These are phyloP conservation scores for Geotrypetes seraphini DNA, from an alignment of 2,797 vertebrate genomes.

Conservation along the genomic window DNA sequence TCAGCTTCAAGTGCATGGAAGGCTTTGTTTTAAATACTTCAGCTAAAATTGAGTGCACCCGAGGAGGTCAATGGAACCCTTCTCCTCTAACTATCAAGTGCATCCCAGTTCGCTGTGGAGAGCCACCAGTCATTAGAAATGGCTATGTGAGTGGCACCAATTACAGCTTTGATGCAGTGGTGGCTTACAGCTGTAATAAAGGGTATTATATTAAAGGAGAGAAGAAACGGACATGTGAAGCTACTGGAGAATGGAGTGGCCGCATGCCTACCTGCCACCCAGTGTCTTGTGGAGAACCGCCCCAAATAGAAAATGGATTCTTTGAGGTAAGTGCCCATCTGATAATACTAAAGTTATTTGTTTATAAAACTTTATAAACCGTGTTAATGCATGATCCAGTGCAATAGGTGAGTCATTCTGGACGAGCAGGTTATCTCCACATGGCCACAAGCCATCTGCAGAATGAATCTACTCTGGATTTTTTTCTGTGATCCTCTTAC, in stretches of 20 bases:
- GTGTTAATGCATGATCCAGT: no score
- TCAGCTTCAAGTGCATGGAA: slow-evolving; percentile 91
- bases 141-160: slow-evolving; percentile 83
- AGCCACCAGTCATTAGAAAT: slow-evolving; percentile 65
- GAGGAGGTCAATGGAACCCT: slow-evolving; percentile 84
- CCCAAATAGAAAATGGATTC: slow-evolving; percentile 69
- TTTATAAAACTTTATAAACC: no score
- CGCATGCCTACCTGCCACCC: slow-evolving; percentile 77
- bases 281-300: slow-evolving; percentile 70
- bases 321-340: slow-evolving; percentile 65
- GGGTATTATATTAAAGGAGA: slow-evolving; percentile 89
- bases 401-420: no score
- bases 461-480: no score
- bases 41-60: slow-evolving; percentile 72
- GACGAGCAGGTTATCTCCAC: no score
- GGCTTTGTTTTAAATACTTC: slow-evolving; percentile 88
- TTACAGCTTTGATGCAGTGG: slow-evolving; percentile 88
- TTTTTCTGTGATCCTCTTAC: no score
- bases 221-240: slow-evolving; percentile 87
- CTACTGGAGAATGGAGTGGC: slow-evolving; percentile 84
- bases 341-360: no score
- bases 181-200: slow-evolving; percentile 88
- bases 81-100: slow-evolving; percentile 75
- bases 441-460: no score
- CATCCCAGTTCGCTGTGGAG: slow-evolving; percentile 82